phyloP scores from a whole-genome alignment of 2,888 invertebrate genomes.

The Tetramorium bicarinatum region DNA sequence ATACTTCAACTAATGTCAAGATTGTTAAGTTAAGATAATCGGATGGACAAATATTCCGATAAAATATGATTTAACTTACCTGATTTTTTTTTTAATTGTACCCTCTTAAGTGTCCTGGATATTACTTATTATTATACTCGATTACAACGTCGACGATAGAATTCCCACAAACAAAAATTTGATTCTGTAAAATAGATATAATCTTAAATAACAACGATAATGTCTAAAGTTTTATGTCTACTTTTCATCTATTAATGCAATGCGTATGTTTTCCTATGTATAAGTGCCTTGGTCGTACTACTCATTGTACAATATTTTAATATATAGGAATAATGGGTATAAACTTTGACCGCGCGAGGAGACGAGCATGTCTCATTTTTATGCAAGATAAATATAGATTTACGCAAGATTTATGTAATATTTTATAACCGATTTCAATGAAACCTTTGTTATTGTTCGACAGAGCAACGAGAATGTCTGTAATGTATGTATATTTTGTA shows the following conservation, averaged over 20 bases:
- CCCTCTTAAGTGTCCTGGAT: background rate
- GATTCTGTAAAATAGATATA: slow-evolving; percentile 24
- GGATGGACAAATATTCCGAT: slow-evolving; percentile 1
- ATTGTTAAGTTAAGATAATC: background rate
- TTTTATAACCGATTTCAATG: slow-evolving; percentile 36
- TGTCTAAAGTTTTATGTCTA: slow-evolving; percentile 15
- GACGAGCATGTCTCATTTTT: background rate
- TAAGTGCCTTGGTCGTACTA: slow-evolving; percentile 57
- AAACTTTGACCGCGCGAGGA: background rate
- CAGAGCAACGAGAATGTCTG: slow-evolving; percentile 23
- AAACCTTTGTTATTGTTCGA: slow-evolving; percentile 38
- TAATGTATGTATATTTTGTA: slow-evolving; percentile 63
- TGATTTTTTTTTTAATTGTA: slow-evolving; percentile 25
- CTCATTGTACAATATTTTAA: slow-evolving; percentile 51
- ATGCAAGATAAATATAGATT: slow-evolving; percentile 33
- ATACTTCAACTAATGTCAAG: background rate
- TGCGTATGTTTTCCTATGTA: slow-evolving; percentile 29
- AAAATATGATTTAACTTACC: slow-evolving; percentile 41
- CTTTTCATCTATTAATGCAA: slow-evolving; percentile 26
- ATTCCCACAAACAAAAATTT: slow-evolving; percentile 27
- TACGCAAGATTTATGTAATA: slow-evolving; percentile 23
- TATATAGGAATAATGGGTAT: slow-evolving; percentile 23
- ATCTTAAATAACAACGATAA: background rate
- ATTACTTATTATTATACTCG: background rate
- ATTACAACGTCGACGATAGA: background rate